Evolutionary conservation across 2,888 invertebrate genomes (phyloP), one percentile per base, ranked within the genome.

Genomic region (Cylindroiulus punctatus): DNA sequence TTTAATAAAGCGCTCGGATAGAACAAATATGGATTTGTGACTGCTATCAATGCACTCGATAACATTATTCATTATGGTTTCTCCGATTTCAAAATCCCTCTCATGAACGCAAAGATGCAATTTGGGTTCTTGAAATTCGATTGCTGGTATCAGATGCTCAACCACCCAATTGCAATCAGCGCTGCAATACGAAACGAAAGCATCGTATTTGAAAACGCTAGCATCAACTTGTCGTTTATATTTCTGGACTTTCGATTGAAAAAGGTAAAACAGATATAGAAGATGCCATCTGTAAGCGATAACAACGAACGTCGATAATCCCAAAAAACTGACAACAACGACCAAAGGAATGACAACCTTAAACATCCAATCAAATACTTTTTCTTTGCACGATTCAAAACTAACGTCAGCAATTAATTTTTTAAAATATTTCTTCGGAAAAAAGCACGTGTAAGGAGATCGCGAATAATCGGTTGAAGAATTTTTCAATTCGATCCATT

Each of bases 1-100:
- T 89, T 93, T 93, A 0, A 94, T 93, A 90, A 94, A 95, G 88
- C 93, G 92, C 89, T 94, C 93, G 87, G 94, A 94, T 84, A 95
- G 92, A 14, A 95, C 91, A 86, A 95, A 90, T 86, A 95, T 91
- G 17, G 94, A 93, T 89, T 93, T 93, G 87, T 93, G 92, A 89
- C 94, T 94, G 86, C 93, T 92, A 44, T 93, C 93, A 87, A 95
- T 93, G 89, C 94, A 93, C 57, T 92, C 92, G 87, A 94, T 91
- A 57, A 95, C 93, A 84, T 93, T 93, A 89, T 95, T 94, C 0
- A 94, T 93, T 89, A 94, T 93, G 88, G 93, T 92, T 0, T 93
- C 92, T 4, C 94, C 94, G 87, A 93, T 92, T 89, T 93, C 92
- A 88, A 94, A 94, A 90, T 94, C 94, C 88, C 94, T 91, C 89